phyloP scores from a whole-genome alignment of 2,797 vertebrate genomes.

The Sebastes steindachneri region DNA sequence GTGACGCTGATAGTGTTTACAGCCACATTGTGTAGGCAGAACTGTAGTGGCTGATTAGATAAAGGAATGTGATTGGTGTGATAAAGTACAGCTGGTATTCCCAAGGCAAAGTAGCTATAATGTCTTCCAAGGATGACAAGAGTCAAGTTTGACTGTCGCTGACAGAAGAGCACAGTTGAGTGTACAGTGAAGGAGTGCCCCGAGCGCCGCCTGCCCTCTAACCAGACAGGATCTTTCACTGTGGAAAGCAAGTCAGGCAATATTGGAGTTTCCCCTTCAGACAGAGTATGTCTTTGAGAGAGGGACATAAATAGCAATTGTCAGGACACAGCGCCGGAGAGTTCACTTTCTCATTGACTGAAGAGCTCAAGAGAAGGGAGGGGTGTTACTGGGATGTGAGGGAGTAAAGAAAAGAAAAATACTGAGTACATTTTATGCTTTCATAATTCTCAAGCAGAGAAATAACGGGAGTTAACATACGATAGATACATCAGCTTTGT shows the following conservation, averaged over 20 bases:
- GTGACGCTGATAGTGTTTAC: neutral
- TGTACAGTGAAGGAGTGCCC: slow-evolving; percentile 40
- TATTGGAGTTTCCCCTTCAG: slow-evolving; percentile 65
- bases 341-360: slow-evolving; percentile 55
- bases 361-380: slow-evolving; percentile 18
- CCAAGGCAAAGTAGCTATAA: slow-evolving; percentile 14
- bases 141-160: slow-evolving; percentile 26
- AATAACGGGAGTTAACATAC: neutral
- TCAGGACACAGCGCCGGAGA: slow-evolving; percentile 42
- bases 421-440: neutral
- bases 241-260: slow-evolving; percentile 71
- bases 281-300: slow-evolving; percentile 56
- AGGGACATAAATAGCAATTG: slow-evolving; percentile 62
- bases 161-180: slow-evolving; percentile 38
- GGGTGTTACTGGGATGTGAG: slow-evolving; percentile 7
- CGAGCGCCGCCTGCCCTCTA: slow-evolving; percentile 23
- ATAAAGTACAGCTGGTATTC: slow-evolving; percentile 30
- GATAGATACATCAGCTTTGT: neutral
- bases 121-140: slow-evolving; percentile 23
- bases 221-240: slow-evolving; percentile 57
- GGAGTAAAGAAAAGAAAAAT: slow-evolving; percentile 5
- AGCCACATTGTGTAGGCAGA: neutral
- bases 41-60: slow-evolving; percentile 17
- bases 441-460: neutral
- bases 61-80: slow-evolving; percentile 6